Evolutionary conservation across 2,888 invertebrate genomes (phyloP).

Genomic region (Schrankia costaestrigalis): DNA sequence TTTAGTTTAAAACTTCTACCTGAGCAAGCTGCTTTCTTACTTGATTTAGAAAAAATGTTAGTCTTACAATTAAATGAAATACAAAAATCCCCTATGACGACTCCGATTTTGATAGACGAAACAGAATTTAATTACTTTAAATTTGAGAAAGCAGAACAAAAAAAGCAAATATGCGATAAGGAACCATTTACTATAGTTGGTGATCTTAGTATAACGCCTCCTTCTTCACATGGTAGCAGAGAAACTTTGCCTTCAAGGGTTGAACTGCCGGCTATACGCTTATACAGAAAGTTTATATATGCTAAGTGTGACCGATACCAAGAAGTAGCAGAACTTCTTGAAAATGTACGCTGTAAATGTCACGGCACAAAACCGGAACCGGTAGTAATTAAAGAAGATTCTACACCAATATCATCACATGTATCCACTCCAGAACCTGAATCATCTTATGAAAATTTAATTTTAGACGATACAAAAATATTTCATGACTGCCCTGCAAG

Average conservation of each 20-base stretch:
- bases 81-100: slow-evolving; percentile 42
- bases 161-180: slow-evolving; percentile 39
- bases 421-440: slow-evolving; percentile 32
- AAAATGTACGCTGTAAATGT: slow-evolving; percentile 59
- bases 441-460: slow-evolving; percentile 51
- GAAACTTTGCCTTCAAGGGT: slow-evolving; percentile 59
- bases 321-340: slow-evolving; percentile 53
- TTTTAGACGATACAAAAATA: slow-evolving; percentile 48
- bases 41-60: slow-evolving; percentile 68
- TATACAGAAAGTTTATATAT: slow-evolving; percentile 60
- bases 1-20: slow-evolving; percentile 66
- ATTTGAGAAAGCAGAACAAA: slow-evolving; percentile 37
- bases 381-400: slow-evolving; percentile 8
- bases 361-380: slow-evolving; percentile 12
- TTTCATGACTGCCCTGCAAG: slow-evolving; percentile 47
- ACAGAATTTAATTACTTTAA: slow-evolving; percentile 44
- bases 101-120: slow-evolving; percentile 50
- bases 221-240: slow-evolving; percentile 54
- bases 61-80: slow-evolving; percentile 69
- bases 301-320: slow-evolving; percentile 67
- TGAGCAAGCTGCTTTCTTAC: slow-evolving; percentile 65
- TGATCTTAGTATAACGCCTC: slow-evolving; percentile 46
- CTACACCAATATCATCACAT: slow-evolving; percentile 3
- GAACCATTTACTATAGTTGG: slow-evolving; percentile 61
- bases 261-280: slow-evolving; percentile 53